A percentile compares a stretch with the other conserved stretches of the same genome.
These are phyloP conservation scores for Sphaeridia pumilis DNA, from an alignment of 2,888 invertebrate species.

Conservation along the genomic window DNA sequence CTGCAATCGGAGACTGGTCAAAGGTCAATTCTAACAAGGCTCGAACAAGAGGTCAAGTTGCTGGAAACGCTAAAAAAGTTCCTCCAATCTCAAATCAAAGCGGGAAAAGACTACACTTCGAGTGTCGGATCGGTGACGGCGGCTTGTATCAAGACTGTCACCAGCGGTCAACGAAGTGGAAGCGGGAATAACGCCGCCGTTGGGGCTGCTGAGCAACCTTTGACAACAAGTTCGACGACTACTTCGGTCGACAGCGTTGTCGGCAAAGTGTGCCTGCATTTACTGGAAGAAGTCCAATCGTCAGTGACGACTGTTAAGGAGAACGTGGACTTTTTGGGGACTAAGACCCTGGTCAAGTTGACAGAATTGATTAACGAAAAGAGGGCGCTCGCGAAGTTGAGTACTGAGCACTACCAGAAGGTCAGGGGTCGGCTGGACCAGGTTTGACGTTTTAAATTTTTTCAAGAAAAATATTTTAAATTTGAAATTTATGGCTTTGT, in stretches of 20 bases:
- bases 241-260: slow-evolving; percentile 24
- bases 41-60: slow-evolving; percentile 83
- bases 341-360: slow-evolving; percentile 68
- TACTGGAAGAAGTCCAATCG: slow-evolving; percentile 80
- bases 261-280: slow-evolving; percentile 30
- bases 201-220: too few species aligned
- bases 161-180: slow-evolving; percentile 38
- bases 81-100: slow-evolving; percentile 73
- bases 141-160: slow-evolving; percentile 73
- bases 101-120: slow-evolving; percentile 80
- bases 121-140: slow-evolving; percentile 67
- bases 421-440: slow-evolving; percentile 42
- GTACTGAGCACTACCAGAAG: slow-evolving; percentile 78
- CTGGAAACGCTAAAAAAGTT: slow-evolving; percentile 85
- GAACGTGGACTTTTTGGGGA: slow-evolving; percentile 75
- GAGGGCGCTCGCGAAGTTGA: slow-evolving; percentile 69
- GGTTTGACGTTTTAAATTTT: slow-evolving; percentile 10
- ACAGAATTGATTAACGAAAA: slow-evolving; percentile 72
- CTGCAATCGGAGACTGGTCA: slow-evolving; percentile 80
- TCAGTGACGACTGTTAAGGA: slow-evolving; percentile 67
- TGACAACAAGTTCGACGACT: slow-evolving; percentile 34
- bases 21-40: slow-evolving; percentile 76
- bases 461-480: neutral
- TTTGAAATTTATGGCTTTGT: neutral
- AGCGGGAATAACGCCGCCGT: neutral